A percentile compares a stretch with the other conserved stretches of the same genome.
Conservation (phyloP, 2,888 invertebrate genomes). For the Acleris sparsana region DNA sequence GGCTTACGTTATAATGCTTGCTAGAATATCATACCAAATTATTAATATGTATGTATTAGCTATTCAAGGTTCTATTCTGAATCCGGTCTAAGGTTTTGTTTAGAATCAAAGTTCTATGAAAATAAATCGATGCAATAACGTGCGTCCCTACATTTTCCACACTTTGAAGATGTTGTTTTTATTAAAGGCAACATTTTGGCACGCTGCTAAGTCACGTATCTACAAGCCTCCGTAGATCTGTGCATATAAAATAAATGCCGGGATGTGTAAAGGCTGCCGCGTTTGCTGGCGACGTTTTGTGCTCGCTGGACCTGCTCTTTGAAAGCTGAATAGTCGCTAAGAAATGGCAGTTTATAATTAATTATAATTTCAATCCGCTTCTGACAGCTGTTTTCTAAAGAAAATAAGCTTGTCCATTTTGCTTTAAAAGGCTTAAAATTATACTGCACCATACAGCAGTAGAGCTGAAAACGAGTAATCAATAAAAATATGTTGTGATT, state of each 20-base stretch:
- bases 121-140: too few species aligned
- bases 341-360: slow-evolving; percentile 28
- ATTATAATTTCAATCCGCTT: slow-evolving; percentile 24
- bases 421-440: slow-evolving; percentile 4
- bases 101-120: too few species aligned
- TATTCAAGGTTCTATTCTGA: too few species aligned
- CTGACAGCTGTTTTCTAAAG: slow-evolving; percentile 14
- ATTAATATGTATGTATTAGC: background rate
- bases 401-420: slow-evolving; percentile 1
- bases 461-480: background rate
- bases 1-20: background rate
- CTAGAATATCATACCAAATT: background rate
- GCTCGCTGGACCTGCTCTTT: slow-evolving; percentile 17
- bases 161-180: background rate
- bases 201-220: slow-evolving; percentile 10
- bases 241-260: slow-evolving; percentile 26
- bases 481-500: background rate
- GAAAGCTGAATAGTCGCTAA: slow-evolving; percentile 27
- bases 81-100: too few species aligned
- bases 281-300: slow-evolving; percentile 48
- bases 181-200: background rate
- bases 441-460: background rate
- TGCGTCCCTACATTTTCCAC: too few species aligned
- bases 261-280: slow-evolving; percentile 47
- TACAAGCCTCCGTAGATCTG: slow-evolving; percentile 13